A percentile compares a stretch with the other conserved stretches of the same genome.
These are phyloP conservation scores for Lophochroa leadbeateri DNA, from an alignment of 2,113 vertebrate genomes.

Conservation along the genomic window DNA sequence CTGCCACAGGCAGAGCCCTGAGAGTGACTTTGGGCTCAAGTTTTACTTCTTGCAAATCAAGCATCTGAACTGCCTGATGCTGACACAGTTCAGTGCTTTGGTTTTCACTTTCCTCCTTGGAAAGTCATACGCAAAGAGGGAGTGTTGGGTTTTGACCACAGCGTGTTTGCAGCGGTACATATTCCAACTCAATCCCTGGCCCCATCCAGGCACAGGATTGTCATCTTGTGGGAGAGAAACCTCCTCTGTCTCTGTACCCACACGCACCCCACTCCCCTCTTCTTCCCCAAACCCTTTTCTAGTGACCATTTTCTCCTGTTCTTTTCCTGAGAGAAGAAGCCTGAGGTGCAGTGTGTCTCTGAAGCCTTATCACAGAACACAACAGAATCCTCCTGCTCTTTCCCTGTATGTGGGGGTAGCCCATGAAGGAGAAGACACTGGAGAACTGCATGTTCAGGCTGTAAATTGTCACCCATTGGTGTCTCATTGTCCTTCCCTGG, in stretches of 20 bases:
- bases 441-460: neutral
- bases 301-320: neutral
- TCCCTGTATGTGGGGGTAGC: neutral
- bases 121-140: neutral
- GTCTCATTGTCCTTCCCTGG: neutral
- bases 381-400: neutral
- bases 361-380: neutral
- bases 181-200: rapidly evolving
- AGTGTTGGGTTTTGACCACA: rapidly evolving
- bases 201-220: rapidly evolving
- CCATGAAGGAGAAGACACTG: neutral
- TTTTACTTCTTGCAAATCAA: neutral
- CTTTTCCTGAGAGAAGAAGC: neutral
- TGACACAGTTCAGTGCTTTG: neutral
- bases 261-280: neutral
- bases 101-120: neutral
- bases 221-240: neutral
- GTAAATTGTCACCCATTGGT: neutral
- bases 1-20: neutral
- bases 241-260: neutral
- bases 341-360: neutral
- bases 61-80: neutral
- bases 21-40: neutral
- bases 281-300: neutral
- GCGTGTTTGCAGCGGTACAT: rapidly evolving